Percentiles rank a stretch among this genome's conserved stretches.
These are phyloP conservation scores for Upupa epops DNA, from an alignment of 2,113 vertebrate species.

Conservation along the genomic window DNA sequence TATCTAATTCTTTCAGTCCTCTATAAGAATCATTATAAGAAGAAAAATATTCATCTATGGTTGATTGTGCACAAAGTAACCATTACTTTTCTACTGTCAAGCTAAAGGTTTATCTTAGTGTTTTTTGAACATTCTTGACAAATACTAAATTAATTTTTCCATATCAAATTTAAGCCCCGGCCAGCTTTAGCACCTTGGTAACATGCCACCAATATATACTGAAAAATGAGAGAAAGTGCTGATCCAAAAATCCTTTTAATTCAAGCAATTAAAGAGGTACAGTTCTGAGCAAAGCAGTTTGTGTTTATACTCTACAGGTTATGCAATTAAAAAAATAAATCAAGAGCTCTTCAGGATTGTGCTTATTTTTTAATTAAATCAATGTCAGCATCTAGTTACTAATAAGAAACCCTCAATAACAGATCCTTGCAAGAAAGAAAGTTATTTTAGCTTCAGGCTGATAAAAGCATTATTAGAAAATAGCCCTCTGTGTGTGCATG, in stretches of 20 bases:
- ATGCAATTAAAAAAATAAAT: constrained; percentile 29
- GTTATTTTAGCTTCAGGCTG: constrained; percentile 35
- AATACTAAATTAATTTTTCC: not conserved
- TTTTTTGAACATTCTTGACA: not conserved
- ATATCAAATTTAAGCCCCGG: not conserved
- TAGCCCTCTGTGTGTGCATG: not conserved
- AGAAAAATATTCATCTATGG: not conserved
- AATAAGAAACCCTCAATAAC: constrained; percentile 38
- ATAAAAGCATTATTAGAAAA: constrained; percentile 49
- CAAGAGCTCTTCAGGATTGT: not conserved
- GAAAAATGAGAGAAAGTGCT: not conserved
- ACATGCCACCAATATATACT: not conserved
- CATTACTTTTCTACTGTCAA: not conserved
- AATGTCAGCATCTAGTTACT: constrained; percentile 38
- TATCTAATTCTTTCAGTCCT: no score
- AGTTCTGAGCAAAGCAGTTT: not conserved
- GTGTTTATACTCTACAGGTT: not conserved
- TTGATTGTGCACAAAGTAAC: not conserved
- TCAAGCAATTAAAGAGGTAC: not conserved
- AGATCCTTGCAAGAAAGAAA: constrained; percentile 15
- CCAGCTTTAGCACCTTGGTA: not conserved
- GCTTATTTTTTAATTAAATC: constrained; percentile 46
- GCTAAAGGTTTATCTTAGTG: not conserved
- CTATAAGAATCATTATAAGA: no score
- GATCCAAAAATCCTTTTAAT: constrained; percentile 5